Conservation (phyloP, 2,888 invertebrate species). For the Ichneumoninae sp. region DNA sequence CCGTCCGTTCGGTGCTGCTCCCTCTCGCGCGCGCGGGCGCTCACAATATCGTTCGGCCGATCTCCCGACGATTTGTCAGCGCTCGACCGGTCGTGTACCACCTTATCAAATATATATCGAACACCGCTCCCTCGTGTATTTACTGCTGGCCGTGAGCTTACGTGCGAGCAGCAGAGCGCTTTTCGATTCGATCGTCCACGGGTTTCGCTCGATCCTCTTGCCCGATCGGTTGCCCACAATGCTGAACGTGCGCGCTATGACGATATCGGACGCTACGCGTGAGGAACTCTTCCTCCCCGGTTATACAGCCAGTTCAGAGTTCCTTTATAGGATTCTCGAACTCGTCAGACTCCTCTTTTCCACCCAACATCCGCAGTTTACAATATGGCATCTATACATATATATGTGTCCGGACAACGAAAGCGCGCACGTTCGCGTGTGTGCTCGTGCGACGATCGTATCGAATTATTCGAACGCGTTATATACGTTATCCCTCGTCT, state of each 20-base stretch:
- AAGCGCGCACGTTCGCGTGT: slow-evolving; percentile 42
- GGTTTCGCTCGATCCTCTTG: slow-evolving; percentile 49
- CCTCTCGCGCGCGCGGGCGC: slow-evolving; percentile 67
- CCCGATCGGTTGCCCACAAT: slow-evolving; percentile 23
- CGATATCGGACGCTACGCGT: slow-evolving; percentile 33
- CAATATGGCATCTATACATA: not conserved
- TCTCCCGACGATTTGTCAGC: slow-evolving; percentile 83
- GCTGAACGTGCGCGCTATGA: slow-evolving; percentile 21
- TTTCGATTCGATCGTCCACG: slow-evolving; percentile 63
- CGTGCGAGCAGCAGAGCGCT: slow-evolving; percentile 65
- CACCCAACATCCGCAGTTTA: slow-evolving; percentile 9
- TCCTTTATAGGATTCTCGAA: slow-evolving; percentile 46
- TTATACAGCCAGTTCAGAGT: slow-evolving; percentile 8
- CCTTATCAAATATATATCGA: slow-evolving; percentile 84
- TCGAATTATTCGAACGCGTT: slow-evolving; percentile 64
- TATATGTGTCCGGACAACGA: slow-evolving; percentile 12
- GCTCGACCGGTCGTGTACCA: slow-evolving; percentile 81
- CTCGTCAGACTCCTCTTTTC: slow-evolving; percentile 32
- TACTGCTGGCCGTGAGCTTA: slow-evolving; percentile 74
- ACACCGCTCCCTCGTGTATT: slow-evolving; percentile 81
- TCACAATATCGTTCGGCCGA: slow-evolving; percentile 78
- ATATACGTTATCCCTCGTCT: slow-evolving; percentile 52
- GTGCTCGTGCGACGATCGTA: slow-evolving; percentile 58
- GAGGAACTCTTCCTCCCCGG: slow-evolving; percentile 29
- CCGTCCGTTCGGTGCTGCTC: slow-evolving; percentile 25